Evolutionary conservation across 1,140 invertebrate species (phyloP).

Genomic region (Polyergus mexicanus): DNA sequence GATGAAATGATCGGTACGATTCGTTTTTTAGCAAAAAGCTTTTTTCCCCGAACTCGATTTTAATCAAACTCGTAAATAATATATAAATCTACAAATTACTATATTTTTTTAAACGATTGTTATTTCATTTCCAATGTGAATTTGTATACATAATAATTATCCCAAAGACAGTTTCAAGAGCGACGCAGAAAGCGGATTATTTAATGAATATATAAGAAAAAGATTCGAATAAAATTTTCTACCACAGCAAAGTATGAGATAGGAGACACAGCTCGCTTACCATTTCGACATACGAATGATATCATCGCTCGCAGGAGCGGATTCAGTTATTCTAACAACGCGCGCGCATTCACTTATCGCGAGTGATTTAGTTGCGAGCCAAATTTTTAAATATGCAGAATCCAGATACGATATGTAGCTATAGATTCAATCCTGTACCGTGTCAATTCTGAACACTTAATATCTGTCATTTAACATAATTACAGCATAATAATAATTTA

Average conservation of each 20-base stretch:
- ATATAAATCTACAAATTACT: background rate
- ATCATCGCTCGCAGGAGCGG: constrained; percentile 73
- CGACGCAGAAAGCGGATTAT: constrained; percentile 27
- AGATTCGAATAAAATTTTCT: constrained; percentile 50
- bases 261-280: constrained; percentile 64
- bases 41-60: too few relatives aligned
- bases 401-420: background rate
- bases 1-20: too few relatives aligned
- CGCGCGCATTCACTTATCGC: constrained; percentile 49
- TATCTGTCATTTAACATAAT: too few relatives aligned
- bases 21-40: too few relatives aligned
- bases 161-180: constrained; percentile 26
- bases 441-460: too few relatives aligned
- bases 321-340: constrained; percentile 70
- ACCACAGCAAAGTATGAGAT: constrained; percentile 51
- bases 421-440: background rate
- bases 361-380: constrained; percentile 42
- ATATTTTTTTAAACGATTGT: background rate
- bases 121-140: constrained; percentile 14
- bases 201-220: constrained; percentile 43
- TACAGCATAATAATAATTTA: too few relatives aligned
- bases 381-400: constrained; percentile 45
- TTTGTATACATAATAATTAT: background rate
- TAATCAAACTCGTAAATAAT: too few relatives aligned
- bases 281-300: constrained; percentile 75